These are phyloP conservation scores for Somateria mollissima DNA, from an alignment of 2,797 vertebrate genomes.

Conservation along the genomic window DNA sequence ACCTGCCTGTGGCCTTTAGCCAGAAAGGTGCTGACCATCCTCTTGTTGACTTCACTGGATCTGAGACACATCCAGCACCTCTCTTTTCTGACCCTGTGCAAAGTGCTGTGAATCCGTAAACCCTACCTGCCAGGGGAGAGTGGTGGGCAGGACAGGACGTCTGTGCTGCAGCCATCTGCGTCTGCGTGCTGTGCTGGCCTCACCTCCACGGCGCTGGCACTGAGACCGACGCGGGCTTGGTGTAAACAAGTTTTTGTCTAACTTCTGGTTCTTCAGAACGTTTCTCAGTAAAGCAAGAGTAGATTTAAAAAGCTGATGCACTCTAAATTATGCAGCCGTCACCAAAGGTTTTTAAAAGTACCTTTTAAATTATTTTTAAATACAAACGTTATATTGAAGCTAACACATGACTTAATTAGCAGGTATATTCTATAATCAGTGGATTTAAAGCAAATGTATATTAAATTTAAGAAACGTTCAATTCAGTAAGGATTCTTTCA, in stretches of 20 bases:
- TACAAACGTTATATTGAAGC: conserved; percentile 63
- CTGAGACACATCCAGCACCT: background rate
- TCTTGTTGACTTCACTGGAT: background rate
- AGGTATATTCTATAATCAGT: conserved; percentile 61
- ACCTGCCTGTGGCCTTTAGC: background rate
- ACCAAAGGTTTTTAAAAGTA: conserved; percentile 71
- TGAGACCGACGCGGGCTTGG: background rate
- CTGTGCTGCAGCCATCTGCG: accelerated
- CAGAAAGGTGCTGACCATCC: background rate
- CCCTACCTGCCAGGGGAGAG: background rate
- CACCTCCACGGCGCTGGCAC: accelerated
- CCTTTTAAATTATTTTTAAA: conserved; percentile 63
- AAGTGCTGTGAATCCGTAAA: conserved; percentile 2
- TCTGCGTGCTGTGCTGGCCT: background rate
- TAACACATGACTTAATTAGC: conserved; percentile 59
- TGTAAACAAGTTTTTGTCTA: background rate
- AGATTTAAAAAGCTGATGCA: background rate
- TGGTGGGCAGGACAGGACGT: accelerated
- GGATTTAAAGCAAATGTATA: conserved; percentile 62
- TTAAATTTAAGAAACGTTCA: conserved; percentile 64
- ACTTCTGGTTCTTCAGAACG: background rate
- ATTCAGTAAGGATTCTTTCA: conserved; percentile 64
- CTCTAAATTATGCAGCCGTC: conserved; percentile 61
- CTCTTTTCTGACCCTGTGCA: background rate
- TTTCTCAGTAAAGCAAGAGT: conserved; percentile 9